Evolutionary conservation across 2,113 vertebrate species (phyloP).

Genomic region (Gobius niger): DNA sequence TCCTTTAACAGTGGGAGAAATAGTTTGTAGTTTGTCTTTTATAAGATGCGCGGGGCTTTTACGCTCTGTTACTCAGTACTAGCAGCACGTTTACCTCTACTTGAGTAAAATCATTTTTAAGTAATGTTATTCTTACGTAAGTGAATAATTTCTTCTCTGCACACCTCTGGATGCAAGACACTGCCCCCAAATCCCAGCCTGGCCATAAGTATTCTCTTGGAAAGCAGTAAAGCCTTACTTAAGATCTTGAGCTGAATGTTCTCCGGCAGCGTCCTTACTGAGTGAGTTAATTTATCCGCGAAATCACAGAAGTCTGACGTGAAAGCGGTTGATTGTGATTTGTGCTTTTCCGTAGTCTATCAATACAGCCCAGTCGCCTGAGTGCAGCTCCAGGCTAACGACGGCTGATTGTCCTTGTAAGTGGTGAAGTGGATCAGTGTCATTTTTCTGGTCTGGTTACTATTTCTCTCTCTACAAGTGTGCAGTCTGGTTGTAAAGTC

Average conservation of each 20-base stretch:
- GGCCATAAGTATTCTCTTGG: neutral
- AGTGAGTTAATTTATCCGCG: neutral
- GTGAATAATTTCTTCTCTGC: too few relatives aligned
- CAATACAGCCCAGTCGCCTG: neutral
- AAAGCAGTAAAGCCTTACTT: neutral
- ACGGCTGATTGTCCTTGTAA: neutral
- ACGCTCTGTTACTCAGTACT: too few relatives aligned
- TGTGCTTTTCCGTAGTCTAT: neutral
- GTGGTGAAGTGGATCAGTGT: neutral
- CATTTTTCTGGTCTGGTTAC: neutral
- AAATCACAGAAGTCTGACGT: constrained; percentile 3
- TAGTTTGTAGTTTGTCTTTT: too few relatives aligned
- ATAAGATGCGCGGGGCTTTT: too few relatives aligned
- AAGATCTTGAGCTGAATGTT: neutral
- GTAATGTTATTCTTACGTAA: too few relatives aligned
- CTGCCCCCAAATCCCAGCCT: constrained; percentile 24
- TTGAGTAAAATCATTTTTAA: too few relatives aligned
- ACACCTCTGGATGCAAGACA: neutral
- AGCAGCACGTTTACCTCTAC: too few relatives aligned
- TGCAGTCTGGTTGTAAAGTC: too few relatives aligned
- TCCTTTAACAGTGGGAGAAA: too few relatives aligned
- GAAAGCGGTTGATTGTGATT: constrained; percentile 1
- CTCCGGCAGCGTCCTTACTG: neutral
- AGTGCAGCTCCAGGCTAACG: neutral
- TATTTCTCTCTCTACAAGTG: neutral